Base-by-base conservation (phyloP, 2,888 invertebrate genomes). In the Sinelater perroti region DNA sequence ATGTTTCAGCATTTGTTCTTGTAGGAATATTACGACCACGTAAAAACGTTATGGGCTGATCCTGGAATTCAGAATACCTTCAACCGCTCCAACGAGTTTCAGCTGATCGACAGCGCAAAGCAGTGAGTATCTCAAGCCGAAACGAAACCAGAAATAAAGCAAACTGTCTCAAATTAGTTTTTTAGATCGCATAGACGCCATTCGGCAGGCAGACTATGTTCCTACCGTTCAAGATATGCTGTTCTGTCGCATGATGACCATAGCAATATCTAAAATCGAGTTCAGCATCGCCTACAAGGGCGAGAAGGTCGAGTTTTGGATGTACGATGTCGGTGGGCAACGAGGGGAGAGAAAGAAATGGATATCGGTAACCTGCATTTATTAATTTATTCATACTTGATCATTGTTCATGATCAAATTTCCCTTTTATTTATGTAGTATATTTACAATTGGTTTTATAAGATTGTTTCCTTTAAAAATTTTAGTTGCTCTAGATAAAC, bases 321-420 rank as follows among this genome's bases (percentile, higher is more conserved):
- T 93, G 86, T 91, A 87, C 67, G 93, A 93, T 71, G 93, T 93
- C 0, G 93, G 93, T 0, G 93, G 93, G 0, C 93, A 93, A 74
- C 79, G 89, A 53, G 91, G 91, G 7, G 89, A 91, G 70, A 79
- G 92, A 53, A 88, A 88, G 66, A 91, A 91, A 75, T 93, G 93
- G 93, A 91, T 93, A 66, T 87, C 88, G 77, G 85, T 84, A 70
- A 61, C 26, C 2, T 38, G 3, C 13, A 31, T 11, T 11, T 31
- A 31, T n/a, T n/a, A n/a, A n/a, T n/a, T n/a, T n/a, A n/a, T n/a
- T n/a, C n/a, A n/a, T 21, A 33, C 35, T 33, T 18, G 7, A 13
- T 18, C 21, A 47, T 3, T 18, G 30, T 11, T 18, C n/a, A n/a
- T n/a, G n/a, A n/a, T n/a, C n/a, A n/a, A n/a, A n/a, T n/a, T n/a